These are phyloP conservation scores for Cladopsammia gracilis DNA, from an alignment of 64 coral and sea anemone species.

Conservation along the genomic window DNA sequence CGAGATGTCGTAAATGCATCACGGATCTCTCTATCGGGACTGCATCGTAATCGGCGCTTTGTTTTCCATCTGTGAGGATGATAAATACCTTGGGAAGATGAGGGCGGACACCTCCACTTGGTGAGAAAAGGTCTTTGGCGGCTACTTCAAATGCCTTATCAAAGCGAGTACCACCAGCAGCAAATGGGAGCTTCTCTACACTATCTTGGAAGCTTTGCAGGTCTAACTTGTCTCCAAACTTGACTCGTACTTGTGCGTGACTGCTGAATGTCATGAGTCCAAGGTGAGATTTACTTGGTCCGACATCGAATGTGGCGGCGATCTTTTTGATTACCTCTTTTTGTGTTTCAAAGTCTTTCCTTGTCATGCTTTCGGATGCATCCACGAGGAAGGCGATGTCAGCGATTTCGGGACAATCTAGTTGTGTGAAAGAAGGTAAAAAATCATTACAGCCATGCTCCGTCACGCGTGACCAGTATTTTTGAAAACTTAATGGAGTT, in stretches of 20 bases:
- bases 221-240: constrained; percentile 71
- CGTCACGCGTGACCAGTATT: too few species aligned
- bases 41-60: constrained; percentile 57
- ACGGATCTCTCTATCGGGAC: constrained; percentile 64
- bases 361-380: constrained; percentile 65
- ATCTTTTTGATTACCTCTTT: constrained; percentile 52
- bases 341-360: constrained; percentile 55
- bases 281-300: not conserved
- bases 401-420: constrained; percentile 42
- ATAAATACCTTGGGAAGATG: constrained; percentile 47
- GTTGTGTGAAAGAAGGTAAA: not conserved
- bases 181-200: constrained; percentile 48
- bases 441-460: too few species aligned
- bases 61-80: constrained; percentile 59
- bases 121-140: constrained; percentile 45
- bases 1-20: constrained; percentile 33
- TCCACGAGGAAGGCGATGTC: constrained; percentile 84
- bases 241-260: constrained; percentile 54
- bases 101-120: constrained; percentile 19
- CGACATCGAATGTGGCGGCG: constrained; percentile 57
- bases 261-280: constrained; percentile 60
- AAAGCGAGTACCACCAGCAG: constrained; percentile 56
- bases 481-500: too few species aligned
- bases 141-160: constrained; percentile 65
- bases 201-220: constrained; percentile 19